phyloP scores from a whole-genome alignment of 2,888 invertebrate genomes.

The Steinernema carpocapsae region DNA sequence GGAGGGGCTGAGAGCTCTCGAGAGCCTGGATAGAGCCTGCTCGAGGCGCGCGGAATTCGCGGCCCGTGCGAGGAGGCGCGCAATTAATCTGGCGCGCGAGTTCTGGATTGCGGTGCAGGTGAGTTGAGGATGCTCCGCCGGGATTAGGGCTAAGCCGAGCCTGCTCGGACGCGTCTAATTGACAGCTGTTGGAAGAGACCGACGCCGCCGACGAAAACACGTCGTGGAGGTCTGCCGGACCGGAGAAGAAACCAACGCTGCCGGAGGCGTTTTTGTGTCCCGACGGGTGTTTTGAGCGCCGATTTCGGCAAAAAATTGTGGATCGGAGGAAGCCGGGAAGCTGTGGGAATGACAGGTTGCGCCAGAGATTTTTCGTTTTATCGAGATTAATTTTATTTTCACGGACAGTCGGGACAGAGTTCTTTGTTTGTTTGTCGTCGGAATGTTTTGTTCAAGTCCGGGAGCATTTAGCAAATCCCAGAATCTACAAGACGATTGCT shows the following conservation, averaged over 20 bases:
- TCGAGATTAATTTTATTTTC: background rate
- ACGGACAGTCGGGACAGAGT: no score
- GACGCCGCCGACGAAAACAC: conserved; percentile 11
- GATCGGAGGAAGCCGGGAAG: background rate
- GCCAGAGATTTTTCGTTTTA: background rate
- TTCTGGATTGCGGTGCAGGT: background rate
- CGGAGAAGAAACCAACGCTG: background rate
- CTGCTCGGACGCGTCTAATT: background rate
- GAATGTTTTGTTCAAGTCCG: no score
- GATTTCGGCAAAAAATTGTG: background rate
- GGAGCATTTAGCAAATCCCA: no score
- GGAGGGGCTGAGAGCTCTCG: conserved; percentile 1
- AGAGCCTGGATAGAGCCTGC: conserved; percentile 8
- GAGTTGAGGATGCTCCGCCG: background rate
- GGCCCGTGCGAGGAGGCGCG: background rate
- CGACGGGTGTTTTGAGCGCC: background rate
- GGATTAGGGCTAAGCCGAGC: background rate
- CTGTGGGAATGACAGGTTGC: background rate
- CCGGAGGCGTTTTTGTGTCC: conserved; percentile 12
- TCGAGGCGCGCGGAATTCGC: conserved; percentile 6
- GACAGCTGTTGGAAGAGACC: background rate
- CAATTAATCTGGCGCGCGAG: background rate
- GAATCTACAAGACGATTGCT: no score
- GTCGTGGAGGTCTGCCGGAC: conserved; percentile 3
- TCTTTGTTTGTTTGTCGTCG: no score